phyloP scores from a whole-genome alignment of 1,140 invertebrate genomes.

The Caerostris darwini region DNA sequence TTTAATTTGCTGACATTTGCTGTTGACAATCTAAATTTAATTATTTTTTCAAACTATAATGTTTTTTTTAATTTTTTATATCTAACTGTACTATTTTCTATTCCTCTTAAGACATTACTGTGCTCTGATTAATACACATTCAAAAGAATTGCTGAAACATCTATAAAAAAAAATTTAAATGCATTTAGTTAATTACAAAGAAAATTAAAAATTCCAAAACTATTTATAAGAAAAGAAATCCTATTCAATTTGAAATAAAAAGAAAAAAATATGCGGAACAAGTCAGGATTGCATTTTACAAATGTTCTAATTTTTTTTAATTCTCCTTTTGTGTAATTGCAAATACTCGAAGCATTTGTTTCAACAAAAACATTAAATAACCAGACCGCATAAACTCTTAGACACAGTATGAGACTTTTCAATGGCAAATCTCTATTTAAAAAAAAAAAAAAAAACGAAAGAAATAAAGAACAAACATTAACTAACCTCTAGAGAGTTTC shows the following conservation, averaged over 20 bases:
- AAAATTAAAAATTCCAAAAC: too few relatives aligned
- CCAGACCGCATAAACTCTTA: not conserved
- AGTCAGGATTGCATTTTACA: too few relatives aligned
- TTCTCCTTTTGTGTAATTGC: not conserved
- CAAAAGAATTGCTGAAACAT: too few relatives aligned
- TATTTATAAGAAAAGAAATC: not conserved
- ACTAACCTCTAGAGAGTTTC: not conserved
- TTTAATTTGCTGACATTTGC: too few relatives aligned
- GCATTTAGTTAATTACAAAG: too few relatives aligned
- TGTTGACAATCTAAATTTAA: too few relatives aligned
- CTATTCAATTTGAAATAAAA: not conserved
- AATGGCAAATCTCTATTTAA: not conserved
- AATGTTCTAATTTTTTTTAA: not conserved
- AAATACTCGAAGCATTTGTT: not conserved
- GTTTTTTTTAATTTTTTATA: too few relatives aligned
- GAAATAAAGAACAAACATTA: not conserved
- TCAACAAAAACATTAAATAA: not conserved
- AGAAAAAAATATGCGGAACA: not conserved
- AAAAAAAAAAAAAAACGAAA: not conserved
- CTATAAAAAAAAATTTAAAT: too few relatives aligned
- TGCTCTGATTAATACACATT: too few relatives aligned
- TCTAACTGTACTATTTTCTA: too few relatives aligned
- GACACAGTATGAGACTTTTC: not conserved
- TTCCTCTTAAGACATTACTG: too few relatives aligned
- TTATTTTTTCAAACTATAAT: too few relatives aligned